Base-by-base conservation (phyloP, 2,888 invertebrate species). In the Perdita meconis region DNA sequence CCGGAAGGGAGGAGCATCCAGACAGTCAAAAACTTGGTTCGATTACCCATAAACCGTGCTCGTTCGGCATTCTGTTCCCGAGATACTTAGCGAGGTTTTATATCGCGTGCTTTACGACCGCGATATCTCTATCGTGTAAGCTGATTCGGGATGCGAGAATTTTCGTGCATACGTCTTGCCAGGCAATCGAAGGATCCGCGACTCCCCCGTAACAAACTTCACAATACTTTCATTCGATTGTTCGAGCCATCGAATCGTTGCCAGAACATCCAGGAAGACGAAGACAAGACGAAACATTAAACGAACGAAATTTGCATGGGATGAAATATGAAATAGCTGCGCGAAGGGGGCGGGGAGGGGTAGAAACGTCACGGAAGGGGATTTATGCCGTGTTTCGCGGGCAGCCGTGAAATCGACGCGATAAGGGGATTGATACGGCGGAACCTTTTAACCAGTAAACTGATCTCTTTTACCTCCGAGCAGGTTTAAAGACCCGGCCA, bases 11-110 rank as follows among this genome's bases (percentile, higher is more conserved):
- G 80, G 80, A 84, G 80, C 77, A 87, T 86, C 87, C 83, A 83
- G 86, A 84, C 82, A 83, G 89, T 89, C 87, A 87, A 87, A 88
- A 89, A 88, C 80, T 86, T 82, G 77, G 71, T 87, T 87, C 85
- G 87, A 89, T 87, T 85, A 83, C 86, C 87, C 87, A 89, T 89
- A 89, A 88, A 89, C 80, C 47, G 68, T 59, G 66, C 76, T 73
- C 79, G 75, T 65, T 78, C 78, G 81, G 80, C 89, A 88, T 89
- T 89, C 89, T 89, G 89, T 86, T 89, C 84, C 85, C 77, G 57
- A 57, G 85, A 79, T 82, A 86, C 87, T 88, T 84, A 82, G 65
- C 74, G 83, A 69, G 86, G 79, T 86, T 88, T 89, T 88, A 89
- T 89, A 82, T 86, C 68, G 68, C 68, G 51, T 66, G 82, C 67